Evolutionary conservation across 2,113 vertebrate genomes (phyloP).

Genomic region (Jacana jacana): DNA sequence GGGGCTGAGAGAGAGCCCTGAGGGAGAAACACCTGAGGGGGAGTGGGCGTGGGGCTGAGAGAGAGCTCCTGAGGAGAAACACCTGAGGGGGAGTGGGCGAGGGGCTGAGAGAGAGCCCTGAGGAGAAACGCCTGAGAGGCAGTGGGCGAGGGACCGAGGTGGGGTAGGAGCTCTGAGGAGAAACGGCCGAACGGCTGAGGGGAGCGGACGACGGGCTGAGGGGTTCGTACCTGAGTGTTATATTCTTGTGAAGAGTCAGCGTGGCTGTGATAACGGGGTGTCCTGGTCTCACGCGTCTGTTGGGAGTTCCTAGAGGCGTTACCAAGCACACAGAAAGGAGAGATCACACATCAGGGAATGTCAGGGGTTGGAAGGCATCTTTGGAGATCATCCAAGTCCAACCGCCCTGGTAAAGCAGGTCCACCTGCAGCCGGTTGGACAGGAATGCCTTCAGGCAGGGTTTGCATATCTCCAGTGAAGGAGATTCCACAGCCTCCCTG

Average conservation of each 20-base stretch:
- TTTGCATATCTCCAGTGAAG: not conserved
- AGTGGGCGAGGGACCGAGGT: too few species aligned
- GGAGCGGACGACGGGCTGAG: not conserved
- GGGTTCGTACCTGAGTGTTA: not conserved
- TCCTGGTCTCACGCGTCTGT: not conserved
- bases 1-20: too few species aligned
- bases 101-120: too few species aligned
- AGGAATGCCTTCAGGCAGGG: not conserved
- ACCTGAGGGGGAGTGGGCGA: not conserved
- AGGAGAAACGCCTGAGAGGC: too few species aligned
- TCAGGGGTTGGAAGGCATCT: not conserved
- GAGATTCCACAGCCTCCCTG: not conserved
- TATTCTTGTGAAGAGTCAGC: not conserved
- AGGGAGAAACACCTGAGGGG: too few species aligned
- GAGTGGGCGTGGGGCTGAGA: too few species aligned
- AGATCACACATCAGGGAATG: not conserved
- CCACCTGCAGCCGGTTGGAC: not conserved
- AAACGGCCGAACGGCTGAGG: too few species aligned
- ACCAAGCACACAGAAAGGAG: not conserved
- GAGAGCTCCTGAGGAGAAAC: not conserved
- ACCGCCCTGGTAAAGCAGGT: not conserved
- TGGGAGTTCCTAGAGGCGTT: not conserved
- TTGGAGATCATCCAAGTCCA: not conserved
- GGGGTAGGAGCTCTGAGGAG: not conserved
- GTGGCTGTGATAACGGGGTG: not conserved